Conservation (phyloP, 1,140 invertebrate genomes). For the Drosophila varians region DNA sequence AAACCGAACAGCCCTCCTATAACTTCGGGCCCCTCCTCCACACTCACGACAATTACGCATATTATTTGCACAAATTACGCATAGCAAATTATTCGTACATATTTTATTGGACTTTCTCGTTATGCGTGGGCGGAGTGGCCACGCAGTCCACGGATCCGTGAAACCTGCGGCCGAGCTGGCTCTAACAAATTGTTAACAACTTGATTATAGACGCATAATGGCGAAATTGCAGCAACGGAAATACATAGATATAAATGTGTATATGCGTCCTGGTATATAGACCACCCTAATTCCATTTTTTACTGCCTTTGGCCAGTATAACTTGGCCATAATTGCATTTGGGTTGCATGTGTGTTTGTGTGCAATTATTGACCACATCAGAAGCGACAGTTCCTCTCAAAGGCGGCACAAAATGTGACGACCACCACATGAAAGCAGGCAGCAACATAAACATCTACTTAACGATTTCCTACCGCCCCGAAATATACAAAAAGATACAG, state of each 20-base stretch:
- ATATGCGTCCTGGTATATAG: constrained; percentile 5
- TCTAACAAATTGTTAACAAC: constrained; percentile 76
- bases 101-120: constrained; percentile 67
- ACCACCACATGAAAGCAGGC: constrained; percentile 74
- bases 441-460: constrained; percentile 76
- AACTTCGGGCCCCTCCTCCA: neutral
- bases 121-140: constrained; percentile 48
- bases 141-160: constrained; percentile 46
- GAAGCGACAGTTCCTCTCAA: constrained; percentile 59
- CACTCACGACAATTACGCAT: constrained; percentile 63
- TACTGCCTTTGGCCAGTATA: constrained; percentile 48
- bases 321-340: constrained; percentile 70
- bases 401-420: constrained; percentile 63
- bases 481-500: constrained; percentile 9
- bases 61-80: constrained; percentile 82
- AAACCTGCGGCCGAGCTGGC: constrained; percentile 48
- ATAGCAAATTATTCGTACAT: constrained; percentile 72
- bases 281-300: constrained; percentile 58
- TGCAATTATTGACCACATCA: constrained; percentile 73
- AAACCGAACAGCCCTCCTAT: neutral
- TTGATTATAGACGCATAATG: constrained; percentile 77
- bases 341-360: constrained; percentile 10
- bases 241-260: constrained; percentile 21
- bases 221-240: constrained; percentile 55
- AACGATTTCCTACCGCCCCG: constrained; percentile 68